A percentile compares a stretch with the other conserved stretches of the same genome.
Conservation (phyloP, 2,888 invertebrate genomes). For the Phaedon cochleariae region DNA sequence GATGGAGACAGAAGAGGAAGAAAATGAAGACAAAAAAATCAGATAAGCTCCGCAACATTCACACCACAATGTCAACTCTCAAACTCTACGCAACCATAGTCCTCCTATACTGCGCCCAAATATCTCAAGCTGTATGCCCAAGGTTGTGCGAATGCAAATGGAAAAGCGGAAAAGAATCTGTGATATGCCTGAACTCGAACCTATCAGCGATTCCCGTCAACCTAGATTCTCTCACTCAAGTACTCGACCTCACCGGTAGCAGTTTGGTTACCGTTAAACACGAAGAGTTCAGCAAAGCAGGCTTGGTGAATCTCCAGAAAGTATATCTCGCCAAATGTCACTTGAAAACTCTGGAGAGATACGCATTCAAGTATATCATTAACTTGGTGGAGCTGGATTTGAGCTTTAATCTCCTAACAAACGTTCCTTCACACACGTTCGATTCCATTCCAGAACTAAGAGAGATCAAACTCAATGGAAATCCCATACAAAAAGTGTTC, state of each 20-base stretch:
- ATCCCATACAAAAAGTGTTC: slow-evolving; percentile 75
- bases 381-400: slow-evolving; percentile 85
- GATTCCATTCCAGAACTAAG: slow-evolving; percentile 77
- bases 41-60: slow-evolving; percentile 37
- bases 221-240: slow-evolving; percentile 81
- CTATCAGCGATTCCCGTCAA: slow-evolving; percentile 77
- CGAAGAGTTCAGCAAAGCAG: slow-evolving; percentile 78
- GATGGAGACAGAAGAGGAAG: slow-evolving; percentile 47
- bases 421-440: slow-evolving; percentile 78
- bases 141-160: slow-evolving; percentile 87
- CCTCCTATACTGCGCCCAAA: slow-evolving; percentile 60
- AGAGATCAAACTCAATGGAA: slow-evolving; percentile 77
- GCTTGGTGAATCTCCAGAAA: slow-evolving; percentile 82
- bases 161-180: slow-evolving; percentile 88
- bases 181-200: slow-evolving; percentile 79
- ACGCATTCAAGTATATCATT: slow-evolving; percentile 79
- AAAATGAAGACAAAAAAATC: slow-evolving; percentile 38
- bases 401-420: slow-evolving; percentile 74
- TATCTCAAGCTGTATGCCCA: slow-evolving; percentile 71
- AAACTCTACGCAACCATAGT: slow-evolving; percentile 48
- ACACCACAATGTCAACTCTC: slow-evolving; percentile 38
- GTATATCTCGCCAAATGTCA: slow-evolving; percentile 78
- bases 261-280: slow-evolving; percentile 72
- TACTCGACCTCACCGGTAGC: slow-evolving; percentile 81
- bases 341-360: slow-evolving; percentile 73